Conservation (phyloP, 2,797 vertebrate genomes). For the Erpetoichthys calabaricus region DNA sequence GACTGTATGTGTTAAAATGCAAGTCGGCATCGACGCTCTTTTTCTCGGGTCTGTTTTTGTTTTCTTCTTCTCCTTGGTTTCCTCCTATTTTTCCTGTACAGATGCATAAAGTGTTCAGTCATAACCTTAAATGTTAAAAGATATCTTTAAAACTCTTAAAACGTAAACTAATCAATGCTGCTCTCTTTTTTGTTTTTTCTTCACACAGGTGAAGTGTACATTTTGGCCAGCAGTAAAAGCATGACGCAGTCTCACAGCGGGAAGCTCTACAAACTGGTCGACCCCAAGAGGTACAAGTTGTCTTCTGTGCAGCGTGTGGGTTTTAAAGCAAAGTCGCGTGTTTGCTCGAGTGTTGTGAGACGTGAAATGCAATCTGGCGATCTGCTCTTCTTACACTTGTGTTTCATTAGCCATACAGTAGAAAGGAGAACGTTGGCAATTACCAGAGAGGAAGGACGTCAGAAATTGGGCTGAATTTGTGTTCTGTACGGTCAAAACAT, state of each 20-base stretch:
- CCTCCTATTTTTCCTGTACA: too few species aligned
- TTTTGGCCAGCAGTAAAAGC: conserved; percentile 90
- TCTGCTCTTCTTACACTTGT: not conserved
- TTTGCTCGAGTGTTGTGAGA: not conserved
- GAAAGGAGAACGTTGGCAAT: not conserved
- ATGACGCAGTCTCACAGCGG: conserved; percentile 82
- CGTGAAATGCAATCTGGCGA: too few species aligned
- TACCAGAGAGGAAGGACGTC: not conserved
- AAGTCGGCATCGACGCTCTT: too few species aligned
- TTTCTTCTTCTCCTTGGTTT: too few species aligned
- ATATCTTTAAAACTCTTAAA: too few species aligned
- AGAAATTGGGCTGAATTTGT: too few species aligned
- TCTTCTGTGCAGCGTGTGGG: not conserved
- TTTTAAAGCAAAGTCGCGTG: not conserved
- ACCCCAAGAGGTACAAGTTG: conserved; percentile 78
- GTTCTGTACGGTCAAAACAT: too few species aligned
- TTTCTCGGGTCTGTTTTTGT: too few species aligned
- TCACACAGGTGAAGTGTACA: conserved; percentile 83
- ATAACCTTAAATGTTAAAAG: too few species aligned
- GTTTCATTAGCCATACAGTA: not conserved
- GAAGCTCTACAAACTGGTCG: conserved; percentile 90
- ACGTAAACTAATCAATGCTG: too few species aligned
- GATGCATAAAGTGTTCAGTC: too few species aligned
- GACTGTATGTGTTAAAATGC: too few species aligned
- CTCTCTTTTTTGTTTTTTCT: conserved; percentile 10